Conservation (phyloP, 2,888 invertebrate species). For the Papilio gigon region DNA sequence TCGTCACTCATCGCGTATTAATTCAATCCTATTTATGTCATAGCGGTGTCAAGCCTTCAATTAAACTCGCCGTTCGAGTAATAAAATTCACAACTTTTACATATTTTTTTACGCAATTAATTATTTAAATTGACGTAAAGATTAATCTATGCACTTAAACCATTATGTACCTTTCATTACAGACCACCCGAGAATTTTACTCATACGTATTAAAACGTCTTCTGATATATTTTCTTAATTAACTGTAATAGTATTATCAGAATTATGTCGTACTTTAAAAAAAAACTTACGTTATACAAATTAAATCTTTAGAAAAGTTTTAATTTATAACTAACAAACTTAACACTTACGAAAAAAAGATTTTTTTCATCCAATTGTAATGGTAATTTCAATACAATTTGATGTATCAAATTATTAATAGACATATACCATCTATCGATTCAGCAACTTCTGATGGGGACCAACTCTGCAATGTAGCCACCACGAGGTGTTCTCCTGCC, state of each 20-base stretch:
- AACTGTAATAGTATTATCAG: not conserved
- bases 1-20: constrained; percentile 15
- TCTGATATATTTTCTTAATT: constrained; percentile 1
- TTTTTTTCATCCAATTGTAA: too few species aligned
- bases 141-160: constrained; percentile 5
- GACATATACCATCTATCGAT: too few species aligned
- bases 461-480: too few species aligned
- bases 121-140: constrained; percentile 18
- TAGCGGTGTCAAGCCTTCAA: constrained; percentile 8
- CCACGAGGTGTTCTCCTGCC: too few species aligned
- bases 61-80: constrained; percentile 17
- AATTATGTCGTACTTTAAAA: too few species aligned
- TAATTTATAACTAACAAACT: too few species aligned
- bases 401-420: too few species aligned
- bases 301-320: too few species aligned
- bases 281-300: too few species aligned
- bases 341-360: too few species aligned
- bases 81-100: constrained; percentile 29
- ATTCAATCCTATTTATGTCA: constrained; percentile 32
- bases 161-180: not conserved
- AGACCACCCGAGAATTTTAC: not conserved
- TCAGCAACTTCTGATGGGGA: too few species aligned
- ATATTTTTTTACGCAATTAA: constrained; percentile 17
- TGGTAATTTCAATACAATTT: too few species aligned
- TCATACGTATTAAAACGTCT: not conserved